These are phyloP conservation scores for Holothuria glaberrima DNA, from an alignment of 35 echinoderm and acorn worm genomes.

Conservation along the genomic window DNA sequence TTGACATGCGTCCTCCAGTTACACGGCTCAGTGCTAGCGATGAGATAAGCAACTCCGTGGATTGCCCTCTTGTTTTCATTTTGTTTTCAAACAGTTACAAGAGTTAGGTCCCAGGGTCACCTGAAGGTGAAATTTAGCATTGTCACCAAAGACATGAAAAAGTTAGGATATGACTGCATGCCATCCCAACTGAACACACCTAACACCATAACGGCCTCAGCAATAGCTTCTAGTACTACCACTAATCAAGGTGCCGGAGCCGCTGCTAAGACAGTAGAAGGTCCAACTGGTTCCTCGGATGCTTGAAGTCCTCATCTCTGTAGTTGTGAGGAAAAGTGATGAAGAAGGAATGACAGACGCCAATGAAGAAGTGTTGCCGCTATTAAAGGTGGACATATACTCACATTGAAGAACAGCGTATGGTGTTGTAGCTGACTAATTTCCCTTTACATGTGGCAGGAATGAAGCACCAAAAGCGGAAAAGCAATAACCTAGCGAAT, in stretches of 20 bases:
- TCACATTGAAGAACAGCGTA: too few relatives aligned
- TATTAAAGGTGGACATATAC: too few relatives aligned
- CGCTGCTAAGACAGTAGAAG: conserved; percentile 10
- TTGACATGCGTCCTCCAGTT: too few relatives aligned
- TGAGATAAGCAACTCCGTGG: too few relatives aligned
- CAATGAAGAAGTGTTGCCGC: too few relatives aligned
- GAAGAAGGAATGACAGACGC: too few relatives aligned
- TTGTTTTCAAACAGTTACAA: conserved; percentile 74
- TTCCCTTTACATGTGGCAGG: too few relatives aligned
- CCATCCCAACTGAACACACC: conserved; percentile 60
- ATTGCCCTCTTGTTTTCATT: neutral
- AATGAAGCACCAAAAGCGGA: too few relatives aligned
- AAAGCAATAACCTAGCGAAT: too few relatives aligned
- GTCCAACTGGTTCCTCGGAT: conserved; percentile 10
- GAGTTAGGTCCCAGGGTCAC: conserved; percentile 92
- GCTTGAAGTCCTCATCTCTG: neutral
- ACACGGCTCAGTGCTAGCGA: too few relatives aligned
- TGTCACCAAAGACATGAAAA: conserved; percentile 94
- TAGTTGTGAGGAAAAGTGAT: too few relatives aligned
- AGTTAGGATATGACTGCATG: conserved; percentile 81
- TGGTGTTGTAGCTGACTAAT: too few relatives aligned
- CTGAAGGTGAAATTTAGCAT: conserved; percentile 83
- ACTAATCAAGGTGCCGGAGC: conserved; percentile 65
- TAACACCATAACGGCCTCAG: conserved; percentile 63
- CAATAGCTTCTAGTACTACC: conserved; percentile 48